Evolutionary conservation across 2,888 invertebrate species (phyloP).

Genomic region (Lasioglossum lativentre): DNA sequence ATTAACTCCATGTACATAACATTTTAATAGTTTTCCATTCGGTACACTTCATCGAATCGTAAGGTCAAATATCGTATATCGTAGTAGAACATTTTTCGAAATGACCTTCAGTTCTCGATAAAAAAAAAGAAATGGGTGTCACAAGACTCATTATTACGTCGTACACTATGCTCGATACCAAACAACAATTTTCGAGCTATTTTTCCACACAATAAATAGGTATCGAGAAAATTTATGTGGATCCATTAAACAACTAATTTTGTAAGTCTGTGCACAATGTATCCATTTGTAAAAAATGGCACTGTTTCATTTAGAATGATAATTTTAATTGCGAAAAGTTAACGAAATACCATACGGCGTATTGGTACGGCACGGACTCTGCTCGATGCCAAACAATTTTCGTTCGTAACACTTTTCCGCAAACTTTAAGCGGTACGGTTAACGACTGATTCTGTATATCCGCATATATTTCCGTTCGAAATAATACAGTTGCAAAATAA

Average conservation of each 20-base stretch:
- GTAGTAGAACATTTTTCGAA: neutral
- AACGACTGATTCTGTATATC: neutral
- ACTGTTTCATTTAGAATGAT: neutral
- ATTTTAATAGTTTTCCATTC: neutral
- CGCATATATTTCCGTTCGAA: neutral
- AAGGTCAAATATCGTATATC: neutral
- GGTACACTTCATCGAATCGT: neutral
- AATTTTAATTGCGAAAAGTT: neutral
- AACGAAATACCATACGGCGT: too few relatives aligned
- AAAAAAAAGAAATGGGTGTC: neutral
- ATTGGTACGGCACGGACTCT: too few relatives aligned
- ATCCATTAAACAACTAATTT: neutral
- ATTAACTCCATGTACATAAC: too few relatives aligned
- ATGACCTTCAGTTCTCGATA: neutral
- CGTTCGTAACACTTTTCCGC: neutral
- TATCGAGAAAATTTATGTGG: too few relatives aligned
- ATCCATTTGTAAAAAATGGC: neutral
- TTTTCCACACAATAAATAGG: neutral
- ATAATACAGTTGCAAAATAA: neutral
- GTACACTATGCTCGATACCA: too few relatives aligned
- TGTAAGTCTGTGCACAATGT: neutral
- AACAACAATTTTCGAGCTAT: too few relatives aligned
- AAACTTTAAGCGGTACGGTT: neutral
- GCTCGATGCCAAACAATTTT: neutral
- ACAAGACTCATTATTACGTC: too few relatives aligned